These are phyloP conservation scores for Indicator indicator DNA, from an alignment of 2,113 vertebrate species.

Conservation along the genomic window DNA sequence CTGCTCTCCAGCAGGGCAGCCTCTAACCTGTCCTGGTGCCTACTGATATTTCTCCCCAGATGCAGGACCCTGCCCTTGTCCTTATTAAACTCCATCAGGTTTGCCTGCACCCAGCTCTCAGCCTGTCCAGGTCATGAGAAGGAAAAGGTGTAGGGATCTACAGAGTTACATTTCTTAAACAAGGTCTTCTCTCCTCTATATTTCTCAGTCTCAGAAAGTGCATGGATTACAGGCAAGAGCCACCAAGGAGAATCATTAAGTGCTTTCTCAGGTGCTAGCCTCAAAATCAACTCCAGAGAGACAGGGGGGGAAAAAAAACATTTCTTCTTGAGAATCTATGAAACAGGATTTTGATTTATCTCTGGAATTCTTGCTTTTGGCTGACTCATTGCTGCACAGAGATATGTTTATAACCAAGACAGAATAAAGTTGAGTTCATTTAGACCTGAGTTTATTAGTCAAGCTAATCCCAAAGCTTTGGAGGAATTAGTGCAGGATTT, in stretches of 20 bases:
- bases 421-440: neutral
- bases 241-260: neutral
- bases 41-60: too few relatives aligned
- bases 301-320: neutral
- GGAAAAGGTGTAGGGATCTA: neutral
- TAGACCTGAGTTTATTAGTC: slow-evolving; percentile 11
- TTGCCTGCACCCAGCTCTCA: too few relatives aligned
- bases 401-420: slow-evolving; percentile 2
- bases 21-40: too few relatives aligned
- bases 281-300: neutral
- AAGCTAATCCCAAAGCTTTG: slow-evolving; percentile 23
- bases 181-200: neutral
- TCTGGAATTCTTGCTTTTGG: slow-evolving; percentile 22
- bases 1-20: too few relatives aligned
- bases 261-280: neutral
- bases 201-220: neutral
- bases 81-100: too few relatives aligned
- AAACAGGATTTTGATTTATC: slow-evolving; percentile 17
- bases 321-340: slow-evolving; percentile 22
- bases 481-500: slow-evolving; percentile 15
- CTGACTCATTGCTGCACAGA: neutral
- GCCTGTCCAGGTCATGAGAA: neutral
- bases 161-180: neutral
- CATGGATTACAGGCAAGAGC: neutral
- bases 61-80: too few relatives aligned